Base-by-base conservation (phyloP, 1,140 invertebrate species). In the Teleopsis dalmanni region DNA sequence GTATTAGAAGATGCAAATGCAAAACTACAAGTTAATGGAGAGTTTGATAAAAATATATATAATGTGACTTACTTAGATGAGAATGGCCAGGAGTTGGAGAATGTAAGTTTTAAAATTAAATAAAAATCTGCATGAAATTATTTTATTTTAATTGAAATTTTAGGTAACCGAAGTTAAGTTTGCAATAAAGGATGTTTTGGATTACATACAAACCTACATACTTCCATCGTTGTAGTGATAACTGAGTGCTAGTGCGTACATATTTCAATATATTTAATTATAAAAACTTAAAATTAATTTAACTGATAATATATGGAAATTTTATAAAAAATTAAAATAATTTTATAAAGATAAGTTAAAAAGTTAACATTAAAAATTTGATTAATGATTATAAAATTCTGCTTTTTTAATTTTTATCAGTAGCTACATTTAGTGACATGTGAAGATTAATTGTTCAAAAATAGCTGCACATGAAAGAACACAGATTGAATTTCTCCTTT, bases 131-230 rank as follows among this genome's bases (percentile, higher is more conserved):
- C 10, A 42, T 37, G 3, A 26, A n/a, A 18, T 9, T 21, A 26
- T 35, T 16, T 48, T 35, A 18, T 33, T 44, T 7, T n/a, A 2
- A 35, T 14, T 36, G 13, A 16, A 11, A 10, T 37, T 45, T 14
- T 10, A 50, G 41, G 21, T 34, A 11, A 29, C 25, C 25, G 44
- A 52, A 18, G 6, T 27, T 51, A 55, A 65, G 13, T 45, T 48
- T 6, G 58, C 62, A 2, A 63, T 66, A 14, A 51, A 50, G 11
- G 62, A 59, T 14, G 63, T 66, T 10, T 50, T 66, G 21, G 60
- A 65, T 27, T 65, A 66, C n/a, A 63, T 66, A 40, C 63, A 66
- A 31, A 55, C 45, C 16, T 37, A 36, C 11, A 60, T 66, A 19
- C 34, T 66, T 23, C 63, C 63, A 4, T 65, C 44, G 0, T 42